phyloP scores from a whole-genome alignment of 2,888 invertebrate genomes.

The Limenitis camilla region DNA sequence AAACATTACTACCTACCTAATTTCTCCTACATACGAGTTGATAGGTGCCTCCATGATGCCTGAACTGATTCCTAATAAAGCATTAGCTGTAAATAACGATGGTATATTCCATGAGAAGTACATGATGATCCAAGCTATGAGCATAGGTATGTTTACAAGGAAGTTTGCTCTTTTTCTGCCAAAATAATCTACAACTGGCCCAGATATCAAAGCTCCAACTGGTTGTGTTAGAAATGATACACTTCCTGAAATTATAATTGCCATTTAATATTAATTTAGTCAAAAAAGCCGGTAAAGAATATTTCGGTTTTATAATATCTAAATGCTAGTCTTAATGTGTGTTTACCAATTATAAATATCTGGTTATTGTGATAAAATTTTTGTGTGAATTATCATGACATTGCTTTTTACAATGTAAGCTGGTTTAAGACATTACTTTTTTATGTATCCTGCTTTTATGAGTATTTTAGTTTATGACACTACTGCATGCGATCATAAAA shows the following conservation, averaged over 20 bases:
- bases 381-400: too few species aligned
- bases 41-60: constrained; percentile 77
- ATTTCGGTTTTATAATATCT: too few species aligned
- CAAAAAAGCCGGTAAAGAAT: too few species aligned
- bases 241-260: constrained; percentile 58
- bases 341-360: too few species aligned
- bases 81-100: constrained; percentile 62
- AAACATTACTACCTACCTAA: constrained; percentile 43
- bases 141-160: constrained; percentile 70
- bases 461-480: too few species aligned
- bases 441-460: too few species aligned
- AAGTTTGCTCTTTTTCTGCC: constrained; percentile 72
- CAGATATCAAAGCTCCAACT: constrained; percentile 70
- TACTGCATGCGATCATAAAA: too few species aligned
- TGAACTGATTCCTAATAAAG: constrained; percentile 69
- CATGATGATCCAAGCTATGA: constrained; percentile 72
- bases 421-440: too few species aligned
- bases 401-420: too few species aligned
- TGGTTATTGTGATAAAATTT: too few species aligned
- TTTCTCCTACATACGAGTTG: constrained; percentile 74
- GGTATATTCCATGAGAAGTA: constrained; percentile 62
- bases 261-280: too few species aligned
- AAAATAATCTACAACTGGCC: constrained; percentile 69
- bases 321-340: too few species aligned
- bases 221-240: constrained; percentile 73